A percentile compares a stretch with the other conserved stretches of the same genome.
phyloP scores from a whole-genome alignment of 2,888 invertebrate species.

The Hyposoter dolosus region DNA sequence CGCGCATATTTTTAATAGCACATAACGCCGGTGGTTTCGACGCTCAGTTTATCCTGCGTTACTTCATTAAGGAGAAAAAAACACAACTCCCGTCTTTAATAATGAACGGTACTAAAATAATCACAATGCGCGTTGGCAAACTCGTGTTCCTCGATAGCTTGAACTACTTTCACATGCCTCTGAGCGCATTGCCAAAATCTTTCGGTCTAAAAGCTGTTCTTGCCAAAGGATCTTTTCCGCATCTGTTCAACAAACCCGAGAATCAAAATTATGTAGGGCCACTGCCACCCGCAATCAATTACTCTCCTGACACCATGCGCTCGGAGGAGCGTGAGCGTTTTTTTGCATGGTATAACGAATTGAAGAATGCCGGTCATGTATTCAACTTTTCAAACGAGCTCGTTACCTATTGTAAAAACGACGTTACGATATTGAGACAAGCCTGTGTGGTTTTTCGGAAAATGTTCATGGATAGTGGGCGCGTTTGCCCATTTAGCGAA shows the following conservation, averaged over 20 bases:
- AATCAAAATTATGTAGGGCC: constrained; percentile 72
- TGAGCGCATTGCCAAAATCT: constrained; percentile 72
- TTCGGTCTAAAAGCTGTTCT: constrained; percentile 69
- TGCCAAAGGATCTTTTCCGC: constrained; percentile 75
- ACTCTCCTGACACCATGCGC: constrained; percentile 70
- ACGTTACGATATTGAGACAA: constrained; percentile 73
- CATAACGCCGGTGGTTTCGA: too few relatives aligned
- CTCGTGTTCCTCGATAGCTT: constrained; percentile 72
- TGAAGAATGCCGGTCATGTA: constrained; percentile 48
- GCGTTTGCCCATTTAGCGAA: constrained; percentile 75
- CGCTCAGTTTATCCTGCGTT: too few relatives aligned
- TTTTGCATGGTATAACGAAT: constrained; percentile 70
- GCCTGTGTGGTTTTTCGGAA: too few relatives aligned
- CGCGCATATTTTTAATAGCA: constrained; percentile 7
- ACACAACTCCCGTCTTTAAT: too few relatives aligned
- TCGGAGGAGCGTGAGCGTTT: constrained; percentile 61
- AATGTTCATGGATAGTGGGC: constrained; percentile 69
- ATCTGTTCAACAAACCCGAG: constrained; percentile 71
- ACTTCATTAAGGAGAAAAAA: too few relatives aligned
- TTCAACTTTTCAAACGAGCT: constrained; percentile 76
- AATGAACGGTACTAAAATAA: constrained; percentile 4
- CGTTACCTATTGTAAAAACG: constrained; percentile 66
- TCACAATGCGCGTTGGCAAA: constrained; percentile 37
- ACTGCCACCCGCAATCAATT: constrained; percentile 68
- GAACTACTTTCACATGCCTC: constrained; percentile 76